A percentile compares a stretch with the other conserved stretches of the same genome.
Conservation (phyloP, 2,888 invertebrate species). For the Diploptera punctata region DNA sequence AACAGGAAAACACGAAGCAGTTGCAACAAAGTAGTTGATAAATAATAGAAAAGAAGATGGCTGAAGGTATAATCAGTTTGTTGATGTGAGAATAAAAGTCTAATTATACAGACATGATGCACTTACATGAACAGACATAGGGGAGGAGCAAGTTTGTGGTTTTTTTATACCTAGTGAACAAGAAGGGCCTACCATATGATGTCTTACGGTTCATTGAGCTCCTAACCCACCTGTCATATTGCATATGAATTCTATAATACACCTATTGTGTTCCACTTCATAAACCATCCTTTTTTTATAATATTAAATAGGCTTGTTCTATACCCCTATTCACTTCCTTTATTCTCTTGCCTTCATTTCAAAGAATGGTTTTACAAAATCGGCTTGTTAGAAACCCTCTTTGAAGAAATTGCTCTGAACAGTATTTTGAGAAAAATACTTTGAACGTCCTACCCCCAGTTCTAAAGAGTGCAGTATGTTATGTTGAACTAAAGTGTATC, state of each 20-base stretch:
- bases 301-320: background rate
- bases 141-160: background rate
- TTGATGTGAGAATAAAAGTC: background rate
- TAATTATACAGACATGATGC: background rate
- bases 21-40: no score
- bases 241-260: conserved; percentile 3
- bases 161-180: conserved; percentile 6
- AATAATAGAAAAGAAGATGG: no score
- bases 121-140: background rate
- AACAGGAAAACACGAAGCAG: no score
- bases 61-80: background rate
- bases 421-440: no score
- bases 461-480: no score
- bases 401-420: no score
- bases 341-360: conserved; percentile 3
- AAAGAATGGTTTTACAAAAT: no score
- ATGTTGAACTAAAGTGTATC: no score
- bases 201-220: conserved; percentile 33
- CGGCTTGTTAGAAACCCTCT: no score
- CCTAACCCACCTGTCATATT: conserved; percentile 39
- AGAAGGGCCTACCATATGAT: conserved; percentile 11
- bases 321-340: background rate
- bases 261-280: background rate
- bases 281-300: background rate
- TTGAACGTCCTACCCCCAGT: no score